Percentiles rank a stretch among this genome's conserved stretches.
These are phyloP conservation scores for Rutilus rutilus DNA, from an alignment of 2,113 vertebrate species.

Conservation along the genomic window DNA sequence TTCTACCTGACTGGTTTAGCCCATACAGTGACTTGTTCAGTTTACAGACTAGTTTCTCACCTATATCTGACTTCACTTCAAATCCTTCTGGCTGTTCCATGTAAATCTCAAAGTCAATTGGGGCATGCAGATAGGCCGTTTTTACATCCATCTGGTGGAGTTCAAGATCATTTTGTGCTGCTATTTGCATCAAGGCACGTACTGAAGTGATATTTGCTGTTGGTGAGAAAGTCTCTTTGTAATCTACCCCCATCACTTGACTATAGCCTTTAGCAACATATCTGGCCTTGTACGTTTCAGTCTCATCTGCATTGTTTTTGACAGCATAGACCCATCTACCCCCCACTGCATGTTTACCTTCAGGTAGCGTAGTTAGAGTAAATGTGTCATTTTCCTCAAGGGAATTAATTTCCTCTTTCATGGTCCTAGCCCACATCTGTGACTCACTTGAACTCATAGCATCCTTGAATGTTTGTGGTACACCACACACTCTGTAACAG, in stretches of 20 bases:
- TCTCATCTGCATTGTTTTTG: not conserved
- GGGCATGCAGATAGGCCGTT: conserved; percentile 23
- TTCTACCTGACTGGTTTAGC: too few relatives aligned
- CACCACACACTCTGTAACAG: too few relatives aligned
- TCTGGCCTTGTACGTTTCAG: not conserved
- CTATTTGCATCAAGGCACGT: not conserved
- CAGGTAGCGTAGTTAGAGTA: not conserved
- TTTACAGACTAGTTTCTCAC: too few relatives aligned
- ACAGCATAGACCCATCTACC: not conserved
- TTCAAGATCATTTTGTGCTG: conserved; percentile 9
- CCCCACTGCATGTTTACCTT: not conserved
- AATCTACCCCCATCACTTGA: not conserved
- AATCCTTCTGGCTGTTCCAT: conserved; percentile 16
- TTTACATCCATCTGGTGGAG: conserved; percentile 36
- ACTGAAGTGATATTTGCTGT: not conserved
- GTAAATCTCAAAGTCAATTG: conserved; percentile 18
- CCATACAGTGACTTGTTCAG: too few relatives aligned
- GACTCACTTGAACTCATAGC: too few relatives aligned
- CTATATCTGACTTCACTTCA: not conserved
- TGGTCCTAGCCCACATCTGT: too few relatives aligned
- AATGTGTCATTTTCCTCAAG: not conserved
- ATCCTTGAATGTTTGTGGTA: too few relatives aligned
- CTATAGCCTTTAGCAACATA: not conserved
- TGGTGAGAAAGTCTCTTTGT: not conserved
- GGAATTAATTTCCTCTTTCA: not conserved